phyloP scores from a whole-genome alignment of 1,140 invertebrate genomes.

The Gryllus bimaculatus region DNA sequence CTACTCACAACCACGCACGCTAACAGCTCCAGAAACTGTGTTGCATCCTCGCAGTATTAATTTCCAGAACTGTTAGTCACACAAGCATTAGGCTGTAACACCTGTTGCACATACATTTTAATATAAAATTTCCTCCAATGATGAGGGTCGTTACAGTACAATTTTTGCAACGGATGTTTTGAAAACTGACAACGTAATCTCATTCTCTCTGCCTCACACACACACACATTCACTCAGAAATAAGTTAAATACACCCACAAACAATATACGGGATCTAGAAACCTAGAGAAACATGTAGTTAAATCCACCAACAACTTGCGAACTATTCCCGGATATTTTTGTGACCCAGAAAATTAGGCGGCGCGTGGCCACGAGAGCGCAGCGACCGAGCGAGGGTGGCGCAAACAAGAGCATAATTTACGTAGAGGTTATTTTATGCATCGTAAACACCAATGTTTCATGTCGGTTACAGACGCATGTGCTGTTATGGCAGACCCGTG shows the following conservation, averaged over 20 bases:
- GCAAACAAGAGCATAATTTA: constrained; percentile 1
- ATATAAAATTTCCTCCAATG: no score
- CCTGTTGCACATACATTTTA: no score
- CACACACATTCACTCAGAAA: no score
- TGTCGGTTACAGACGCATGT: not conserved
- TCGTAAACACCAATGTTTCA: constrained; percentile 1
- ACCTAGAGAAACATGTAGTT: not conserved
- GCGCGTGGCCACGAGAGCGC: not conserved
- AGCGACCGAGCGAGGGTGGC: not conserved
- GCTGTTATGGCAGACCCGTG: not conserved
- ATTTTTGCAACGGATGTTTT: no score
- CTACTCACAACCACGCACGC: not conserved
- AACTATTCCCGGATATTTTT: constrained; percentile 5
- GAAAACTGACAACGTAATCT: no score
- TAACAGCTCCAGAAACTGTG: not conserved
- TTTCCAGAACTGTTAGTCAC: not conserved
- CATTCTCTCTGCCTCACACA: no score
- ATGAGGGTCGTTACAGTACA: no score
- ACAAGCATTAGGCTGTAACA: no score
- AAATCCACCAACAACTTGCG: constrained; percentile 3
- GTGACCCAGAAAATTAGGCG: not conserved
- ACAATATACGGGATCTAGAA: not conserved
- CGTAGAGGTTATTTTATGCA: not conserved
- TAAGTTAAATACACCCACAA: not conserved
- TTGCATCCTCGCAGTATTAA: not conserved